A percentile compares a stretch with the other conserved stretches of the same genome.
Conservation (phyloP, 2,888 invertebrate genomes). For the Patella pellucida region DNA sequence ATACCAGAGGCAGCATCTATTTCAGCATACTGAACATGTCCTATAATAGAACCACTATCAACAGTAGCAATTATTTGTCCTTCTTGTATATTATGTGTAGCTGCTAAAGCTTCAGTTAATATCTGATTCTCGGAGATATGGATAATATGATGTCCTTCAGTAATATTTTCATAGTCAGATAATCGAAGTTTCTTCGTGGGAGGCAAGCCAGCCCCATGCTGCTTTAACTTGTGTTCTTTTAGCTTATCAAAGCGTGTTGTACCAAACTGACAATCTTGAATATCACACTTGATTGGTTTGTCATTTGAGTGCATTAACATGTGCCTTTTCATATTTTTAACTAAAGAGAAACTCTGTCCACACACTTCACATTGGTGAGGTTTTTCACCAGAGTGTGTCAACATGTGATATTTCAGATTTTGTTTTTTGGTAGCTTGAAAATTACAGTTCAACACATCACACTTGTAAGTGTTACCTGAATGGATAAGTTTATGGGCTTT, state of each 20-base stretch:
- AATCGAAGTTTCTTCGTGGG: conserved; percentile 51
- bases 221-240: conserved; percentile 73
- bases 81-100: conserved; percentile 19
- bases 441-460: conserved; percentile 72
- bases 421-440: conserved; percentile 73
- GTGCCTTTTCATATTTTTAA: conserved; percentile 74
- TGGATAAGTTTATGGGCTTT: conserved; percentile 75
- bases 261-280: conserved; percentile 71
- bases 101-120: not conserved
- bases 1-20: not conserved
- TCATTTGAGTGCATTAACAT: conserved; percentile 65
- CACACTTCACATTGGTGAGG: conserved; percentile 76
- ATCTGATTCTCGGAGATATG: not conserved
- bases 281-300: conserved; percentile 68
- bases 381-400: conserved; percentile 75
- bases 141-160: conserved; percentile 10
- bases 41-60: conserved; percentile 29
- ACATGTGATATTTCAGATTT: conserved; percentile 75
- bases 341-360: conserved; percentile 75
- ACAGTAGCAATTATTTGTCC: conserved; percentile 30
- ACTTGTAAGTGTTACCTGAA: conserved; percentile 74
- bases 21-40: conserved; percentile 30
- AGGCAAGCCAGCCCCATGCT: conserved; percentile 63
- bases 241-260: conserved; percentile 75
- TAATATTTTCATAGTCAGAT: conserved; percentile 28